These are phyloP conservation scores for Arvicanthis niloticus DNA, from an alignment of 2,113 vertebrate species.

Conservation along the genomic window DNA sequence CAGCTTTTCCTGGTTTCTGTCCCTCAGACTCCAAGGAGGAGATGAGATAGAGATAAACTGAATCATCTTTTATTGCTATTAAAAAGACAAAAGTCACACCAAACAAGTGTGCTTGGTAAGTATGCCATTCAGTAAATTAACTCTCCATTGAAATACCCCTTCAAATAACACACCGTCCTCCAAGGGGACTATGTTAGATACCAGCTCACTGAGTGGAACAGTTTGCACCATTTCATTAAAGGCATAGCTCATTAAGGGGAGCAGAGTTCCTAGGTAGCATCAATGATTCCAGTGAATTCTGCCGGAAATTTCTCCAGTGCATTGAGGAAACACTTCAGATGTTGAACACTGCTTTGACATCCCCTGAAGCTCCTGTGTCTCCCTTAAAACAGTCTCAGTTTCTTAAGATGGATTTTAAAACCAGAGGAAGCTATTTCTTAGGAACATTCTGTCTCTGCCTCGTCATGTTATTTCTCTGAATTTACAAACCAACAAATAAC, in stretches of 20 bases:
- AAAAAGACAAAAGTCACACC: slow-evolving; percentile 38
- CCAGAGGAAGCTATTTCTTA: slow-evolving; percentile 13
- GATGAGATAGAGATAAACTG: slow-evolving; percentile 26
- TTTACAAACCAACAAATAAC: background rate
- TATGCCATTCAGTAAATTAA: slow-evolving; percentile 22
- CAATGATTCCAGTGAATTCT: slow-evolving; percentile 41
- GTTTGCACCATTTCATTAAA: background rate
- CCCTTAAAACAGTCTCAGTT: slow-evolving; percentile 39
- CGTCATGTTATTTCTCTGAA: background rate
- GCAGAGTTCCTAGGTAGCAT: slow-evolving; percentile 19
- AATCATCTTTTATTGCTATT: slow-evolving; percentile 12
- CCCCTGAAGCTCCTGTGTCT: background rate
- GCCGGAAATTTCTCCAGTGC: background rate
- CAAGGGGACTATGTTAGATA: slow-evolving; percentile 22
- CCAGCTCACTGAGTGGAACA: background rate
- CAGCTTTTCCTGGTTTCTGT: slow-evolving; percentile 46
- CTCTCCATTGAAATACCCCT: slow-evolving; percentile 32
- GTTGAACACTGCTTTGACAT: background rate
- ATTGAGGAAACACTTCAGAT: slow-evolving; percentile 44
- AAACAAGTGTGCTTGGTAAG: slow-evolving; percentile 24
- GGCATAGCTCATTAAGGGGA: background rate
- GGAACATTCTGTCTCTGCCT: slow-evolving; percentile 16
- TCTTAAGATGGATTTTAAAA: slow-evolving; percentile 33
- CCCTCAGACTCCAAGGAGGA: background rate
- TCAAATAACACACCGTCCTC: slow-evolving; percentile 23